These are phyloP conservation scores for Hermaeophaga mercurialis DNA, from an alignment of 2,888 invertebrate genomes.

Conservation along the genomic window DNA sequence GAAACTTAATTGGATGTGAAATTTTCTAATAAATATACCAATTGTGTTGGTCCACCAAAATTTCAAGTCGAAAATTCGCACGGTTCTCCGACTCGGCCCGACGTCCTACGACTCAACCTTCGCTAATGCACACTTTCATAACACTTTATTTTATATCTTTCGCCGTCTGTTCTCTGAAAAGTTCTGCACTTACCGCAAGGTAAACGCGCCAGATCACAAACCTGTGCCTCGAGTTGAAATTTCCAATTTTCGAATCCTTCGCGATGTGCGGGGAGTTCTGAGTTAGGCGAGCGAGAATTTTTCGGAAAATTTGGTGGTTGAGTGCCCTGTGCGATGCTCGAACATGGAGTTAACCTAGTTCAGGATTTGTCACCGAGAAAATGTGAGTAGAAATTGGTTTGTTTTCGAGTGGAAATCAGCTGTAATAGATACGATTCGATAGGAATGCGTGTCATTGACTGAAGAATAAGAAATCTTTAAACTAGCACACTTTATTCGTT, in stretches of 20 bases:
- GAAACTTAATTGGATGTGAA: no score
- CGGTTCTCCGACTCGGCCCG: slow-evolving; percentile 15
- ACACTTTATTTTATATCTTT: slow-evolving; percentile 37
- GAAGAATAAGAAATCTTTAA: background rate
- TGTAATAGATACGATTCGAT: background rate
- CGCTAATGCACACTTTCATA: slow-evolving; percentile 39
- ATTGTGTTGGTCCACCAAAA: slow-evolving; percentile 1
- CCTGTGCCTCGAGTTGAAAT: background rate
- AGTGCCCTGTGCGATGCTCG: slow-evolving; percentile 31
- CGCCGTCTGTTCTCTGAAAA: slow-evolving; percentile 32
- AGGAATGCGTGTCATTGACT: background rate
- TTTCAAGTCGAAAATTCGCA: slow-evolving; percentile 4
- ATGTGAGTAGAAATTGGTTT: slow-evolving; percentile 27
- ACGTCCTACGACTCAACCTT: slow-evolving; percentile 18
- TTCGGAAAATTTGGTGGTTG: slow-evolving; percentile 15
- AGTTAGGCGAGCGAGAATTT: slow-evolving; percentile 3
- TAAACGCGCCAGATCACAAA: slow-evolving; percentile 16
- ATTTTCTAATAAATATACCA: no score
- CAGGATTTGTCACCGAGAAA: slow-evolving; percentile 27
- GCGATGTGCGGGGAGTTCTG: slow-evolving; percentile 27
- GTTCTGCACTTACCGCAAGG: slow-evolving; percentile 35
- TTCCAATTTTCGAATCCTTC: slow-evolving; percentile 13
- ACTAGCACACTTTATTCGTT: background rate
- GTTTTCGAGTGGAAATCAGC: slow-evolving; percentile 5
- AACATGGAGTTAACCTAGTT: slow-evolving; percentile 33